Evolutionary conservation across 2,797 vertebrate species (phyloP).

Genomic region (Caiman crocodilus): DNA sequence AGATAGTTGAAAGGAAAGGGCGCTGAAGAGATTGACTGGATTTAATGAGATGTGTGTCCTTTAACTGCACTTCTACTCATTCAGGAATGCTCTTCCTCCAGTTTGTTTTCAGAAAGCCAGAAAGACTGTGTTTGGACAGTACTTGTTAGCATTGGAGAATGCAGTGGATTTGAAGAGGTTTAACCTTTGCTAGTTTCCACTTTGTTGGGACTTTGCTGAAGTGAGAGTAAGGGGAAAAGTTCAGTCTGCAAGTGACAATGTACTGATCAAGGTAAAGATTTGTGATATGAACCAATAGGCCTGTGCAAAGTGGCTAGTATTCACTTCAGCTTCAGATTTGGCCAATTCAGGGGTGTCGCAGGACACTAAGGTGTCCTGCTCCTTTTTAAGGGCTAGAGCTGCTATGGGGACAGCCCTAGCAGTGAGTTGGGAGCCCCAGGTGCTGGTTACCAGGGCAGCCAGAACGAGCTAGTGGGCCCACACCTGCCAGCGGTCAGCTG

Average conservation of each 20-base stretch:
- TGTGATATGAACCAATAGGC: background rate
- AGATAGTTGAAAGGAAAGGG: background rate
- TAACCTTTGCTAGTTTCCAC: background rate
- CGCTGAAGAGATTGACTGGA: fast-evolving
- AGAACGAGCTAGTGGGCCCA: no score
- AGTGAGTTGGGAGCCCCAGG: no score
- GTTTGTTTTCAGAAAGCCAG: background rate
- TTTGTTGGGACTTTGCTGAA: background rate
- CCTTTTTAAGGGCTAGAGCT: no score
- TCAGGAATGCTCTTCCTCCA: fast-evolving
- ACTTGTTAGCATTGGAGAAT: background rate
- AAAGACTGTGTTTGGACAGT: background rate
- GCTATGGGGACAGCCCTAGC: no score
- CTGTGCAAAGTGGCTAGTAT: no score
- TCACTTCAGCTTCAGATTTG: no score
- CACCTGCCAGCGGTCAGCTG: no score
- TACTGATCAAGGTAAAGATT: background rate
- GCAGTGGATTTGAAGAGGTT: background rate
- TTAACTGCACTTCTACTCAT: fast-evolving
- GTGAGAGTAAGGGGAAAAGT: background rate
- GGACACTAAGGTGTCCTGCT: no score
- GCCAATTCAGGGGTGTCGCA: no score
- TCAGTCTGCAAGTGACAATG: background rate
- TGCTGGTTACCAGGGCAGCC: no score
- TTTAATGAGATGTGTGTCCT: background rate